Base-by-base conservation (phyloP, 2,113 vertebrate species). In the Microtus ochrogaster region DNA sequence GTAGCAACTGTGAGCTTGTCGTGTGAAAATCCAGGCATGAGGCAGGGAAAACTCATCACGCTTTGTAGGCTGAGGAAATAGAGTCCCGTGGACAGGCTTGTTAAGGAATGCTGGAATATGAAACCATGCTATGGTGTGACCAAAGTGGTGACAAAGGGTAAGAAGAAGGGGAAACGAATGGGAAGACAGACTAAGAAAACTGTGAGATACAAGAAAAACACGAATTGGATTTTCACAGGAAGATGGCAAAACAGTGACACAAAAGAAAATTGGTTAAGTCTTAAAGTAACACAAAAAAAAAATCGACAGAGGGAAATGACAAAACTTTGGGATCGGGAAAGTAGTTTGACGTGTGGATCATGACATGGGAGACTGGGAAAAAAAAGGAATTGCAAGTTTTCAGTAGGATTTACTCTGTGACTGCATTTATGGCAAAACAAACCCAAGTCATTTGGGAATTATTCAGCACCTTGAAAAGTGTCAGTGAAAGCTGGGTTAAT, bases 401-500 rank as follows among this genome's bases (percentile, higher is more conserved):
- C 24, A 89, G 17, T 22, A 90, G 76, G 93, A 93, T 79, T 22
- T 96, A 78, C 87, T 68, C 39, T 39, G 39, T 73, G 13, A 90
- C 11, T 39, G 49, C 10, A 84, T 77, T 70, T 79, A 78, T 41
- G 52, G 9, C 49, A 72, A 22, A 12, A 49, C 77, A 86, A 22
- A 9, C 3, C 13, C 7, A 82, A 89, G 58, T 1, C 33, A 0
- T 41, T 72, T 22, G 41, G 68, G 30, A 76, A 91, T 28, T 61
- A 0, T 24, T 55, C 7, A 72, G 11, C 79, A n/a, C 13, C 8
- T 72, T 83, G 39, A 90, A 66, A 28, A 79, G 44, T 76, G 5
- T 6, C 58, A 58, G 58, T 58, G 58, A 97, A 70, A 8, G 1
- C 58, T n/a, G 10, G 19, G 22, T 12, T 90, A 36, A 61, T 72